A percentile compares a stretch with the other conserved stretches of the same genome.
Evolutionary conservation across 2,113 vertebrate species (phyloP).

Genomic region (Pygoscelis antarcticus): DNA sequence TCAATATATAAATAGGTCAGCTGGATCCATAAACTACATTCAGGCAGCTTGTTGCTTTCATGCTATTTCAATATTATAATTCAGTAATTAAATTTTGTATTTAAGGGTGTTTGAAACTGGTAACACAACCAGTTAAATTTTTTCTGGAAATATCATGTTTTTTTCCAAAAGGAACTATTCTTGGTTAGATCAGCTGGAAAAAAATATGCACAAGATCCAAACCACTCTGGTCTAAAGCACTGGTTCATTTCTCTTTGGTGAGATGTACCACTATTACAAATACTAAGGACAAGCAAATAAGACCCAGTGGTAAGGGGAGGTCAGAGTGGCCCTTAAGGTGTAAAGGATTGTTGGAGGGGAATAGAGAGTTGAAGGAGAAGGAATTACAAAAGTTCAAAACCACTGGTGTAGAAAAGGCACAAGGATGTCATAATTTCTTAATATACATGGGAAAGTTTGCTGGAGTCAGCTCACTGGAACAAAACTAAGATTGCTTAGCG

Average conservation of each 20-base stretch:
- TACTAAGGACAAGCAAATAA: not conserved
- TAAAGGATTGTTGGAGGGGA: constrained; percentile 38
- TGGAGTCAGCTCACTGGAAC: not conserved
- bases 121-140: not conserved
- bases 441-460: not conserved
- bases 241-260: not conserved
- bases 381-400: constrained; percentile 41
- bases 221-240: not conserved
- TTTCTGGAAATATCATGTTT: not conserved
- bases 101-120: not conserved
- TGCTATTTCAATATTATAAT: not conserved
- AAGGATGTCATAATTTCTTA: constrained; percentile 5
- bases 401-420: constrained; percentile 13
- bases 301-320: not conserved
- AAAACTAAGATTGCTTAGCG: not conserved
- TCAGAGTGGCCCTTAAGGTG: constrained; percentile 47
- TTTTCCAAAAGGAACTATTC: not conserved
- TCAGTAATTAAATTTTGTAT: not conserved
- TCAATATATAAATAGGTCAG: not conserved
- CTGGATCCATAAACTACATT: not conserved
- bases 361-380: constrained; percentile 18
- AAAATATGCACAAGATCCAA: not conserved
- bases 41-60: not conserved
- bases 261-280: not conserved
- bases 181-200: not conserved